Percentiles rank a stretch among this genome's conserved stretches.
phyloP scores from a whole-genome alignment of 2,888 invertebrate species.

The Clepsis dumicolana region DNA sequence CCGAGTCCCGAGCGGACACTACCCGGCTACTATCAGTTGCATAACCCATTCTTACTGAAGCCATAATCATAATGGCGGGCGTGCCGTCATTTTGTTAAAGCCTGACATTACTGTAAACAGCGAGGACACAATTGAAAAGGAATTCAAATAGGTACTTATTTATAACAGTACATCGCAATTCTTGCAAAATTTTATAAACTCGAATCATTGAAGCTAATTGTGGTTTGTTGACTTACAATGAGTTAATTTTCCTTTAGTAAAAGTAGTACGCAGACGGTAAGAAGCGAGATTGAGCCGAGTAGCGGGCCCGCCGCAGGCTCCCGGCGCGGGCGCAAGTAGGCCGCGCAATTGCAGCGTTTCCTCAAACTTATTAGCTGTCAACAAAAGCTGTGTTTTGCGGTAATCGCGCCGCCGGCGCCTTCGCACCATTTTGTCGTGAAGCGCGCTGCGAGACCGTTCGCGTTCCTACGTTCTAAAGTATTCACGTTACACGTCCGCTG shows the following conservation, averaged over 20 bases:
- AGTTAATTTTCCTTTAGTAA: conserved; percentile 28
- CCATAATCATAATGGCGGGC: conserved; percentile 7
- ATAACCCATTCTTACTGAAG: conserved; percentile 7
- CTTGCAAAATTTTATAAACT: background rate
- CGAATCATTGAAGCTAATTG: background rate
- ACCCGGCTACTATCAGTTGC: conserved; percentile 10
- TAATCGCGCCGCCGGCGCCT: conserved; percentile 58
- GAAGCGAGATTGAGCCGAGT: conserved; percentile 47
- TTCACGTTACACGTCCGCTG: conserved; percentile 79
- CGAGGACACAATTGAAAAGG: background rate
- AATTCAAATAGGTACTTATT: conserved; percentile 1
- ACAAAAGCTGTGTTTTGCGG: conserved; percentile 68
- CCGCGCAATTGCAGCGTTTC: conserved; percentile 69
- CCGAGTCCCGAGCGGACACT: no score
- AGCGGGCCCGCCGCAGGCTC: conserved; percentile 67
- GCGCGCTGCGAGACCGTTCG: conserved; percentile 43
- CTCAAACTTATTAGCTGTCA: conserved; percentile 71
- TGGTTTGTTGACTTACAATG: background rate
- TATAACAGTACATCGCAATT: no score
- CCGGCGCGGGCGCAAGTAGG: conserved; percentile 65
- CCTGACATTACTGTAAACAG: background rate
- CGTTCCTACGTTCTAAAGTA: conserved; percentile 53
- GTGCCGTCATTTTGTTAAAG: conserved; percentile 2
- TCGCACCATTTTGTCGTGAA: conserved; percentile 57
- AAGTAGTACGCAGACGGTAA: conserved; percentile 35